phyloP scores from a whole-genome alignment of 2,888 invertebrate genomes.

The Hydrotaea diabolus region DNA sequence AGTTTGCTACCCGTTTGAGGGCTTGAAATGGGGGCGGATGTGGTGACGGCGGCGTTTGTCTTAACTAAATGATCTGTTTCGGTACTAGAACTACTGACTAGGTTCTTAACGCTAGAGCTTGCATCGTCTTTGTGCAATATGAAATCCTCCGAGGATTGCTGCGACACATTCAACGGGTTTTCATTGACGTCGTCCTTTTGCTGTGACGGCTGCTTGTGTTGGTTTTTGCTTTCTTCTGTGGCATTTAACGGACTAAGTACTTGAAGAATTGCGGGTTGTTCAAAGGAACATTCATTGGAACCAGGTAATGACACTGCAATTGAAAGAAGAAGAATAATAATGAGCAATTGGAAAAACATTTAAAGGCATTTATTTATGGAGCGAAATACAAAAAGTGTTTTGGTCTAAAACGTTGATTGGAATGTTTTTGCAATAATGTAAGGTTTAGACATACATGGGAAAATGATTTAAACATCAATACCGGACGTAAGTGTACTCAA shows the following conservation, averaged over 20 bases:
- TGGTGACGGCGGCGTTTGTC: slow-evolving; percentile 57
- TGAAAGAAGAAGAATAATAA: slow-evolving; percentile 38
- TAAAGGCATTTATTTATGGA: neutral
- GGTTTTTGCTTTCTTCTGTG: slow-evolving; percentile 59
- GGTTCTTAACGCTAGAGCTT: slow-evolving; percentile 68
- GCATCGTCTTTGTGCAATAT: slow-evolving; percentile 61
- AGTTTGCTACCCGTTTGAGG: neutral
- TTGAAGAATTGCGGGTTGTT: slow-evolving; percentile 79
- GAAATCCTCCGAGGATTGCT: slow-evolving; percentile 47
- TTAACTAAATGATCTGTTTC: slow-evolving; percentile 65
- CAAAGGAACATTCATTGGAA: slow-evolving; percentile 76
- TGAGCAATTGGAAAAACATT: slow-evolving; percentile 5
- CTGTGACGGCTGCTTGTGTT: slow-evolving; percentile 51
- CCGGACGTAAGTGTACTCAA: too few relatives aligned
- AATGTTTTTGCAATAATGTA: too few relatives aligned
- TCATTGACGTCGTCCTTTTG: slow-evolving; percentile 23
- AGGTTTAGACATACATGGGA: too few relatives aligned
- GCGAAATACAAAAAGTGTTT: neutral
- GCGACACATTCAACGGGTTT: slow-evolving; percentile 52
- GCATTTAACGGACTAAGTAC: slow-evolving; percentile 73
- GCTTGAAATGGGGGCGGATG: slow-evolving; percentile 39
- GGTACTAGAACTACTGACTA: slow-evolving; percentile 72
- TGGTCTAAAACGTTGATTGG: neutral
- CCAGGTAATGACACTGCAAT: slow-evolving; percentile 80
- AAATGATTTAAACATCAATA: too few relatives aligned